Base-by-base conservation (phyloP, 1,140 invertebrate species). In the Pseudachorutes palmiensis region DNA sequence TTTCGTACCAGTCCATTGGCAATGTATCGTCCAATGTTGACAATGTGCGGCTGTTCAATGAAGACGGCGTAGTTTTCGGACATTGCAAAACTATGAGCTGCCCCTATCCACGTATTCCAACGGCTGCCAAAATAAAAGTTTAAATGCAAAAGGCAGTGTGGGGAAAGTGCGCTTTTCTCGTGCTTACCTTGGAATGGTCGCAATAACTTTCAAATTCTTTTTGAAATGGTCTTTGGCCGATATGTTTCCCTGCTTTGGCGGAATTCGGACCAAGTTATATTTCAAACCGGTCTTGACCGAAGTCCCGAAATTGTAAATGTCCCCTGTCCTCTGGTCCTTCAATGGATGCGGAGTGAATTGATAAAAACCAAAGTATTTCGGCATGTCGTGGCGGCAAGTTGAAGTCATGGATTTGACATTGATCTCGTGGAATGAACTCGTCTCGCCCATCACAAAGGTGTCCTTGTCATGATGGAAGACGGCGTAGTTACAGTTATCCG, bases 1-100 rank as follows among this genome's bases (percentile, higher is more conserved):
- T 66, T 59, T 1, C 57, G 30, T 2, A 26, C 28, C 22, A 65
- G 28, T 3, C 49, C 55, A 36, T 57, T 2, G 12, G 49, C 16
- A 63, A 74, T 31, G 14, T 72, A 55, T 55, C 68, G 67, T 1
- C 32, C 30, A 22, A 69, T 29, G 26, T 67, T 71, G 16, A 74
- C 51, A 16, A 70, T 45, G 22, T 66, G 70, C 0, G 72, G 72
- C 31, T 79, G 79, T 68, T 83, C 82, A 58, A 80, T 58, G 45
- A 81, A 75, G n/a, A 83, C 69, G 22, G 81, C 72, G 70, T 80
- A 82, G 68, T 82, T 79, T 67, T 81, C 76, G 0, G 79, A 79
- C 69, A 84, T 78, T 2, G 78, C 80, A 72, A 83, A 83, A 67
- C 80, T 82, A 70, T 83, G 82, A 64, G 26, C 24, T 74, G 74